Evolutionary conservation across 2,113 vertebrate species (phyloP).

Genomic region (Tichodroma muraria): DNA sequence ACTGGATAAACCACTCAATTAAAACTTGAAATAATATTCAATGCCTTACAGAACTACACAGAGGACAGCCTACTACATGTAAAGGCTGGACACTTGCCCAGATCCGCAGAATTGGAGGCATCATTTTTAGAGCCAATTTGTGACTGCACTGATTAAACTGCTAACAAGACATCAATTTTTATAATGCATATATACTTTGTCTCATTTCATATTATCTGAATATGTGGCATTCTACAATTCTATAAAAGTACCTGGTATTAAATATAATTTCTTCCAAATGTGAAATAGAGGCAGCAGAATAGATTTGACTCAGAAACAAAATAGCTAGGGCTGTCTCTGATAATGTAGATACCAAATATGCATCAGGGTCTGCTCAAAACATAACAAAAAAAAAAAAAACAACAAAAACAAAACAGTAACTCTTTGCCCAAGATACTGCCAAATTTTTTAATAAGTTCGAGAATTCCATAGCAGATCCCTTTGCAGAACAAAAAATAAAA

Average conservation of each 20-base stretch:
- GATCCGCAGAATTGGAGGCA: not conserved
- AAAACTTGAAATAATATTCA: not conserved
- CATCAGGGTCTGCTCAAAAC: not conserved
- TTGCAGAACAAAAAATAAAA: too few species aligned
- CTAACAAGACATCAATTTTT: not conserved
- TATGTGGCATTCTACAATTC: not conserved
- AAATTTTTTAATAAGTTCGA: not conserved
- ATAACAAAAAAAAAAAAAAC: not conserved
- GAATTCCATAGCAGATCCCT: not conserved
- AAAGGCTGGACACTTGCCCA: not conserved
- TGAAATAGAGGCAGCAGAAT: not conserved
- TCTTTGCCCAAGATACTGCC: not conserved
- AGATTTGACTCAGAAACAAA: not conserved
- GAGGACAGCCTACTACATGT: not conserved
- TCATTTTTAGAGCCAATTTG: not conserved
- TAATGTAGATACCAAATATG: not conserved
- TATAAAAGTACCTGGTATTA: not conserved
- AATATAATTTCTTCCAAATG: not conserved
- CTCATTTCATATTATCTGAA: not conserved
- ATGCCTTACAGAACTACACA: not conserved
- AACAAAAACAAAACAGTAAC: not conserved
- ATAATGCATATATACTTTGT: not conserved
- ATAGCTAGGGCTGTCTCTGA: not conserved
- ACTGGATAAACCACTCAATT: not conserved
- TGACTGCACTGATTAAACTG: not conserved